Conservation (phyloP, 64 coral and sea anemone species). For the Dendrophyllia cribrosa region DNA sequence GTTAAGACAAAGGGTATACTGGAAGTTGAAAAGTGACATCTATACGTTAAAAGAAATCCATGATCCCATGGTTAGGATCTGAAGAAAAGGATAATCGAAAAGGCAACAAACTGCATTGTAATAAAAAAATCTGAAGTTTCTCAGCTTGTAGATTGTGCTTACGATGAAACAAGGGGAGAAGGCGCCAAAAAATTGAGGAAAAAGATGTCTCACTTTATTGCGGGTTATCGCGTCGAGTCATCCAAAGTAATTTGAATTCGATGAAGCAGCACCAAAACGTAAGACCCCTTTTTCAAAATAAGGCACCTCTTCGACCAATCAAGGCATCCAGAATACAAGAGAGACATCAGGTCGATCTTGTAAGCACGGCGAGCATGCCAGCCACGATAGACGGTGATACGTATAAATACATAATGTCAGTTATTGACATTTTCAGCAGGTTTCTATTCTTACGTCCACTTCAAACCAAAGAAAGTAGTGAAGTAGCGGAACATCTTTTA, state of each 20-base stretch:
- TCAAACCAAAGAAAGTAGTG: not conserved
- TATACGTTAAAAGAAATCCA: not conserved
- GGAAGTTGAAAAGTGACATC: not conserved
- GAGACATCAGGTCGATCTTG: conserved; percentile 22
- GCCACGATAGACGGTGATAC: not conserved
- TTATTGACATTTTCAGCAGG: not conserved
- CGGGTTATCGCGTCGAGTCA: not conserved
- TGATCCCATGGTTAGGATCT: not conserved
- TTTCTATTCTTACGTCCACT: not conserved
- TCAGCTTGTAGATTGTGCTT: not conserved
- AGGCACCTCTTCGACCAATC: conserved; percentile 27
- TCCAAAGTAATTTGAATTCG: not conserved
- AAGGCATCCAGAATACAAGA: not conserved
- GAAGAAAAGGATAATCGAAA: conserved; percentile 12
- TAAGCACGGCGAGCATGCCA: not conserved
- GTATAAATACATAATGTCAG: conserved; percentile 25
- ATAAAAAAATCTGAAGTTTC: not conserved
- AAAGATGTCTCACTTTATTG: not conserved
- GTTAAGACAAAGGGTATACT: not conserved
- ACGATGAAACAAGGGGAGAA: not conserved
- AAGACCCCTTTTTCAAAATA: conserved; percentile 17
- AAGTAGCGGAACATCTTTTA: not conserved
- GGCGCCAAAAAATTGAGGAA: not conserved
- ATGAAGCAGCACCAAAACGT: not conserved
- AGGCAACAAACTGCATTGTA: not conserved